Base-by-base conservation (phyloP, 2,888 invertebrate species). In the Tillus elongatus region DNA sequence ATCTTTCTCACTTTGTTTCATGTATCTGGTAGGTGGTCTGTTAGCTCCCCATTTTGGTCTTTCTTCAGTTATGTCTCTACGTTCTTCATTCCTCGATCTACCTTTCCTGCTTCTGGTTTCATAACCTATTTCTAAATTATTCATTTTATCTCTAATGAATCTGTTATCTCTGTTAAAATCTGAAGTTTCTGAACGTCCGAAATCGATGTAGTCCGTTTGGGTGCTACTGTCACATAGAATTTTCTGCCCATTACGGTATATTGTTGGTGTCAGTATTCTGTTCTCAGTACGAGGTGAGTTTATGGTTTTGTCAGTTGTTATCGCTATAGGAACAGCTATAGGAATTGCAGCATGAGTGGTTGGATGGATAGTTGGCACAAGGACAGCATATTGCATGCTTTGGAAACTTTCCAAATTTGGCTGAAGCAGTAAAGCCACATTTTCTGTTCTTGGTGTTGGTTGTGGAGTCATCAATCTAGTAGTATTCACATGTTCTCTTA, bases 1-100 rank as follows among this genome's bases (percentile, higher is more conserved):
- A 68, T 90, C 90, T 54, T 89, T 84, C 60, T 90, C 90, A 55
- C 89, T 89, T 64, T 90, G 89, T 56, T 89, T 89, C 41, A 88
- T 74, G 57, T 89, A 90, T 52, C 86, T 80, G 6, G 83, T 83
- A 13, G 79, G 79, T 3, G 88, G 87, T 45, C 79, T 70, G 51
- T 82, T 82, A 2, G 77, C 82, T 28, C 81, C 77, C 85, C 85
- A 79, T 64, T 85, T 76, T 8, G 81, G 78, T 39, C 84, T 70
- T 60, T 75, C 74, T 56, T 75, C 75, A 51, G 77, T 66, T 52
- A 69, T 68, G 63, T 75, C 71, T 58, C 73, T 71, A 39, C 60
- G 69, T 39, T 71, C 62, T 51, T 73, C 72, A 45, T 72, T 72
- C 4, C 72, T 71, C 37, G 73, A 64, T 36, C 71, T 66, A 13